phyloP scores from a whole-genome alignment of 2,888 invertebrate species.

The Anticlea derivata region DNA sequence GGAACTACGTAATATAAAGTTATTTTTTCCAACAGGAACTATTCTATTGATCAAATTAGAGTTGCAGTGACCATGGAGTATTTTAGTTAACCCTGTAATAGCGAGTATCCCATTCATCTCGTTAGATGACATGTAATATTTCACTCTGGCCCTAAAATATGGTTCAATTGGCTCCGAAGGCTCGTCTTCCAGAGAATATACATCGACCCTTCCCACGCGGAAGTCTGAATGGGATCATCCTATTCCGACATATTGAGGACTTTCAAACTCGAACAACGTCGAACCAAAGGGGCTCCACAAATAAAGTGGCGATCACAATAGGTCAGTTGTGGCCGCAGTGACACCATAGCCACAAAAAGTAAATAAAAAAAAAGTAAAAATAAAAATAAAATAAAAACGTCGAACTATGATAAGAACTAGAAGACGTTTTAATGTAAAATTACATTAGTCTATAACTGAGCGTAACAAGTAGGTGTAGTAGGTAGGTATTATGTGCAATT shows the following conservation, averaged over 20 bases:
- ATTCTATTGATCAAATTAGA: slow-evolving; percentile 35
- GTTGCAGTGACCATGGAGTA: slow-evolving; percentile 36
- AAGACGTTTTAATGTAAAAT: too few relatives aligned
- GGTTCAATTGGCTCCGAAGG: slow-evolving; percentile 30
- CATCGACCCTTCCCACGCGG: slow-evolving; percentile 53
- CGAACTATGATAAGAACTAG: too few relatives aligned
- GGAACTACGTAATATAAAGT: not conserved
- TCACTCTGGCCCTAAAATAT: slow-evolving; percentile 15
- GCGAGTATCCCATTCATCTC: slow-evolving; percentile 28
- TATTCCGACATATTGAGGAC: slow-evolving; percentile 45
- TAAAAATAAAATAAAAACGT: too few relatives aligned
- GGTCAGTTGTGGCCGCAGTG: too few relatives aligned
- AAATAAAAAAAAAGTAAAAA: too few relatives aligned
- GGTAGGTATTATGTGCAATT: too few relatives aligned
- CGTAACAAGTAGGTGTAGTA: too few relatives aligned
- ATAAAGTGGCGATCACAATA: too few relatives aligned
- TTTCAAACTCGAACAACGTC: slow-evolving; percentile 4
- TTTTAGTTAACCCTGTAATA: slow-evolving; percentile 32
- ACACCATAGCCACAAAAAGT: too few relatives aligned
- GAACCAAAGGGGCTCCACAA: too few relatives aligned
- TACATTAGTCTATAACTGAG: too few relatives aligned
- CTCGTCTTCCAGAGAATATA: slow-evolving; percentile 25
- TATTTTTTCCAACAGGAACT: slow-evolving; percentile 21
- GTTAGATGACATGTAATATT: slow-evolving; percentile 30
- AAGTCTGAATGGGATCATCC: slow-evolving; percentile 53